phyloP scores from a whole-genome alignment of 2,888 invertebrate genomes.

The Macaria notata region DNA sequence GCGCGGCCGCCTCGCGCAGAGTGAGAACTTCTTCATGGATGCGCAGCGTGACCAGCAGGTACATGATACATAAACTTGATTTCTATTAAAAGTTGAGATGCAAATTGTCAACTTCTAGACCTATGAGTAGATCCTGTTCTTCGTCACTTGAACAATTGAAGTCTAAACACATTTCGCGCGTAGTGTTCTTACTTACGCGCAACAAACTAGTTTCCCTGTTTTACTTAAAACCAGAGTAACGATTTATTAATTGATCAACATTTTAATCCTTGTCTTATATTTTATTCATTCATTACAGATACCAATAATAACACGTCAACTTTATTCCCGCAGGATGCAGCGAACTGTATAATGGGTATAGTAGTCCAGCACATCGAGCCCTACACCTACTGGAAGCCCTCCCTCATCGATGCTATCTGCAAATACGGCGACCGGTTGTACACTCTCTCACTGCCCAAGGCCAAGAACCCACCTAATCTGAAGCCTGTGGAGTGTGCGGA shows the following conservation, averaged over 20 bases:
- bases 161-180: no score
- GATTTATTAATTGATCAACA: no score
- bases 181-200: no score
- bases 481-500: constrained; percentile 44
- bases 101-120: no score
- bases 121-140: no score
- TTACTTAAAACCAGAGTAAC: no score
- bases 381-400: constrained; percentile 79
- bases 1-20: constrained; percentile 64
- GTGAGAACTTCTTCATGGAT: constrained; percentile 70
- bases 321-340: constrained; percentile 71
- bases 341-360: constrained; percentile 81
- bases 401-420: constrained; percentile 81
- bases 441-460: constrained; percentile 64
- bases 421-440: constrained; percentile 85
- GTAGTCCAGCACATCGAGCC: constrained; percentile 82
- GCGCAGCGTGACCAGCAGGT: constrained; percentile 66
- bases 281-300: no score
- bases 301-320: no score
- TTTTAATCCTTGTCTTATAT: no score
- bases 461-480: constrained; percentile 48
- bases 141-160: no score
- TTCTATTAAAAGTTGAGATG: no score
- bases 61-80: background rate
- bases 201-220: no score